Conservation (phyloP, 2,113 vertebrate genomes). For the Enhydra lutris region DNA sequence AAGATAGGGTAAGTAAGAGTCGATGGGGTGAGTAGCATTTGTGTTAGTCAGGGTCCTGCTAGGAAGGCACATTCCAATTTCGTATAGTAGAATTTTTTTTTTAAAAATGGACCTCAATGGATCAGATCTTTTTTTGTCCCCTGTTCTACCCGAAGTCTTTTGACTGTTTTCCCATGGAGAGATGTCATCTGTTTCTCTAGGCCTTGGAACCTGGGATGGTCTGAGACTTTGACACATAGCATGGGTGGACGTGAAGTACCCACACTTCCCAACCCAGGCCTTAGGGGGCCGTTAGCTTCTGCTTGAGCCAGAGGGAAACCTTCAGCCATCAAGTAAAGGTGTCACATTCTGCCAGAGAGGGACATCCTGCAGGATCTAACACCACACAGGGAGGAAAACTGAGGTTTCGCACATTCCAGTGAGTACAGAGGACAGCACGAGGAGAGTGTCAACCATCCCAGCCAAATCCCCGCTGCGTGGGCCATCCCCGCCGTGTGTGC, state of each 20-base stretch:
- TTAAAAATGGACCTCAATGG: no score
- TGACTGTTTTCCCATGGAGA: not conserved
- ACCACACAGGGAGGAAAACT: not conserved
- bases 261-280: not conserved
- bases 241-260: no score
- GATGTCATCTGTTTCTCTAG: not conserved
- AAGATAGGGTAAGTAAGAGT: not conserved
- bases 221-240: not conserved
- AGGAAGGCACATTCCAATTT: not conserved
- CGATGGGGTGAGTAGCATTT: not conserved
- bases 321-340: not conserved
- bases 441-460: not conserved
- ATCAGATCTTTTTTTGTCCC: not conserved
- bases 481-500: not conserved
- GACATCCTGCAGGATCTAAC: not conserved
- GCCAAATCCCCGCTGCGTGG: not conserved
- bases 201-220: no score
- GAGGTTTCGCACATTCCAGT: not conserved
- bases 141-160: not conserved
- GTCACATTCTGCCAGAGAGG: not conserved
- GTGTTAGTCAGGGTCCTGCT: not conserved
- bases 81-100: not conserved
- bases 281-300: not conserved
- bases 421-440: not conserved
- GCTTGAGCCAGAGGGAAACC: not conserved